Conservation (phyloP, 2,113 vertebrate genomes). For the Polyodon spathula region DNA sequence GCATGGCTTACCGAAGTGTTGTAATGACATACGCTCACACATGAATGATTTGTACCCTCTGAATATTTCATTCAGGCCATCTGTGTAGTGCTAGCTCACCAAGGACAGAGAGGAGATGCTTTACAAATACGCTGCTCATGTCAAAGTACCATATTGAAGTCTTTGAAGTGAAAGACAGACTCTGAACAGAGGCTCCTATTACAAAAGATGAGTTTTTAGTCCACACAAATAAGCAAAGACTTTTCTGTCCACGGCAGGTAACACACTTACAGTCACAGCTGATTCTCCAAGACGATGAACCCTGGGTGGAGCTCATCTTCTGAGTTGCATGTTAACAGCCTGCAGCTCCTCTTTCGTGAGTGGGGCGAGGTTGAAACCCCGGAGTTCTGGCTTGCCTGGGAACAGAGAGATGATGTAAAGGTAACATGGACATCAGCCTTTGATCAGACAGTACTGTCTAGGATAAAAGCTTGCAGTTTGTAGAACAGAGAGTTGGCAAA, state of each 20-base stretch:
- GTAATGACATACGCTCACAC: no score
- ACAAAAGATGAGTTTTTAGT: constrained; percentile 21
- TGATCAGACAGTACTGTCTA: not conserved
- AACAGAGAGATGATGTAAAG: constrained; percentile 14
- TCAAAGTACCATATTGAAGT: no score
- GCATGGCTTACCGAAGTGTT: no score
- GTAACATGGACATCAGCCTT: not conserved
- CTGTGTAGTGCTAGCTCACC: no score
- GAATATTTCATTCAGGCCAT: no score
- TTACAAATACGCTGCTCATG: no score
- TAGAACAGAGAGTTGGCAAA: not conserved
- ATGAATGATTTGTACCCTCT: no score
- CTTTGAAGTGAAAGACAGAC: constrained; percentile 20
- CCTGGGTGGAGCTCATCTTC: constrained; percentile 47
- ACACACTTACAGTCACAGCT: constrained; percentile 27
- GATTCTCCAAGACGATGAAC: not conserved
- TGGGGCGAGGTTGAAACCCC: constrained; percentile 75
- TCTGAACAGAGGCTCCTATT: constrained; percentile 18
- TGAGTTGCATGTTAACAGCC: constrained; percentile 67
- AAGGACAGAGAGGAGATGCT: no score
- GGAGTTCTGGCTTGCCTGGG: constrained; percentile 79
- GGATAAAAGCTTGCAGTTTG: fast-evolving
- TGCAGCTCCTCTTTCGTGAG: constrained; percentile 71
- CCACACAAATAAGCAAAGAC: constrained; percentile 28
- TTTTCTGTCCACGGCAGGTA: no score